phyloP scores from a whole-genome alignment of 2,888 invertebrate species.

The Pemphredon lugubris region DNA sequence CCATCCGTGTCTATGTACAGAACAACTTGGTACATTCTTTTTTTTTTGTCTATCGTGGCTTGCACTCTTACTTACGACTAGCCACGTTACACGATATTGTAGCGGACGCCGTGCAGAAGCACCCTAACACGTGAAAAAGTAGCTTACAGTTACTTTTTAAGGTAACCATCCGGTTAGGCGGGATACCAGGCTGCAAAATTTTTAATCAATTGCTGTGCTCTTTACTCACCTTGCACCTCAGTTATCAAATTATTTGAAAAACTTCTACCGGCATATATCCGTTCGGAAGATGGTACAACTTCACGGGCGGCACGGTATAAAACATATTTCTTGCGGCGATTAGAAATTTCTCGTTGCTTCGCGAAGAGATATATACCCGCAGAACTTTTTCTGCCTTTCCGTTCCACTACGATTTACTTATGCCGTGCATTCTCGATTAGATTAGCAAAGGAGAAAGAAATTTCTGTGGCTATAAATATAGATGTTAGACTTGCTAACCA shows the following conservation, averaged over 20 bases:
- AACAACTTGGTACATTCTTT: constrained; percentile 46
- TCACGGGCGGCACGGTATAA: not conserved
- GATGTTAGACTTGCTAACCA: too few relatives aligned
- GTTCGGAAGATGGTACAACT: constrained; percentile 40
- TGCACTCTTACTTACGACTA: constrained; percentile 40
- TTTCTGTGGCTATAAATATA: too few relatives aligned
- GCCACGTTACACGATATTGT: constrained; percentile 34
- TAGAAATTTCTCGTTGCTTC: constrained; percentile 28
- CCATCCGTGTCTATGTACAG: constrained; percentile 62
- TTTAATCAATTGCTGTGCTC: constrained; percentile 53
- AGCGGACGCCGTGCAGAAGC: constrained; percentile 37
- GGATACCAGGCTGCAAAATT: constrained; percentile 59
- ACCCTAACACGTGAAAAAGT: constrained; percentile 47
- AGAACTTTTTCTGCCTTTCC: constrained; percentile 27
- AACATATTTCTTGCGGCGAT: not conserved
- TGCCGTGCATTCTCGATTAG: constrained; percentile 10
- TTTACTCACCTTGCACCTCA: constrained; percentile 56
- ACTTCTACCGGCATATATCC: constrained; percentile 33
- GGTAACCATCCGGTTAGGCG: constrained; percentile 37
- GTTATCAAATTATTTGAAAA: constrained; percentile 29
- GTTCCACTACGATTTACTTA: constrained; percentile 30
- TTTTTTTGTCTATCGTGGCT: constrained; percentile 14
- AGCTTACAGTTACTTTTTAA: constrained; percentile 30
- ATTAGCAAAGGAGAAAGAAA: constrained; percentile 39
- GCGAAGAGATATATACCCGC: constrained; percentile 27